Percentiles rank a stretch among this genome's conserved stretches.
Conservation (phyloP, 2,113 vertebrate genomes). For the Chauna torquata region DNA sequence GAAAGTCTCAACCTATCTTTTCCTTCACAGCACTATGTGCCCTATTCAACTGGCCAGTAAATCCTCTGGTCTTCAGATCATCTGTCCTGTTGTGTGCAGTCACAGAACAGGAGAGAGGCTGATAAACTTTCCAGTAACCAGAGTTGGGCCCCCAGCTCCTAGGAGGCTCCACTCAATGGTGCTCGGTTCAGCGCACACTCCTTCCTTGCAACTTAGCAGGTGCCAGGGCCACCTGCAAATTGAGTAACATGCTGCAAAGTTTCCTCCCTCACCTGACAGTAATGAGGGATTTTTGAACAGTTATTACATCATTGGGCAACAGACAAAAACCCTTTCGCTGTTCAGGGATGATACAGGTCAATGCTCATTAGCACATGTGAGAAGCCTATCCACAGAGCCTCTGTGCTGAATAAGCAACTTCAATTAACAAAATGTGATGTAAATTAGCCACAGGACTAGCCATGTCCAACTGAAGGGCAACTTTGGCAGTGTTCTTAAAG, state of each 20-base stretch:
- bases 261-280: background rate
- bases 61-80: background rate
- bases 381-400: background rate
- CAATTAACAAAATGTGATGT: background rate
- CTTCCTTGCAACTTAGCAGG: background rate
- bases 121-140: background rate
- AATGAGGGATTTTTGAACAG: background rate
- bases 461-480: background rate
- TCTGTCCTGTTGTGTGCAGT: background rate
- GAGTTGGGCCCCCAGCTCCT: background rate
- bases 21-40: background rate
- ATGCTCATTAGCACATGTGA: background rate
- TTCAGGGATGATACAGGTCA: background rate
- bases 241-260: background rate
- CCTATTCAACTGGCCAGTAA: background rate
- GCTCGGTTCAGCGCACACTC: background rate
- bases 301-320: background rate
- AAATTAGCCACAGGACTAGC: background rate
- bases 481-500: background rate
- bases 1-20: background rate
- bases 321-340: background rate
- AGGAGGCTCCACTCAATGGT: background rate
- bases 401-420: constrained; percentile 19
- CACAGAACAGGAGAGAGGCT: background rate
- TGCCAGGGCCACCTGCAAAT: background rate